These are phyloP conservation scores for Alosa sapidissima DNA, from an alignment of 2,797 vertebrate species.

Conservation along the genomic window DNA sequence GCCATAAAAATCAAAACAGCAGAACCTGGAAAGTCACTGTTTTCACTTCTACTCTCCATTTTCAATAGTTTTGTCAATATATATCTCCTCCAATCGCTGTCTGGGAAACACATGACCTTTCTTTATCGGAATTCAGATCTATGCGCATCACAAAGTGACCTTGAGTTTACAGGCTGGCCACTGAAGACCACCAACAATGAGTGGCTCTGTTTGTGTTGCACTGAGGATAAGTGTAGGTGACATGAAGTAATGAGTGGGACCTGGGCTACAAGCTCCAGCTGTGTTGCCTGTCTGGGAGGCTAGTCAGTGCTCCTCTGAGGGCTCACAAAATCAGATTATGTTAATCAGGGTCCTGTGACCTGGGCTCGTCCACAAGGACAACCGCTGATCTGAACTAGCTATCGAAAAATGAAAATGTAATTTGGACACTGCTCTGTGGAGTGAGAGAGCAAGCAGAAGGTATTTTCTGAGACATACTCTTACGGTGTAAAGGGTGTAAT, in stretches of 20 bases:
- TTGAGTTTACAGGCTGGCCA: background rate
- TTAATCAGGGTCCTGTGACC: constrained; percentile 45
- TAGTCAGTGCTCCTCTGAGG: constrained; percentile 18
- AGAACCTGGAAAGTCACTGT: background rate
- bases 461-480: background rate
- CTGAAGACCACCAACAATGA: constrained; percentile 11
- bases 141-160: constrained; percentile 29
- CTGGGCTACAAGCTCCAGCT: constrained; percentile 31
- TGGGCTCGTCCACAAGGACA: background rate
- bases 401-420: background rate
- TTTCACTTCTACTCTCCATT: background rate
- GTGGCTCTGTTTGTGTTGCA: constrained; percentile 29
- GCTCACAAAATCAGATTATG: constrained; percentile 38
- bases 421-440: background rate
- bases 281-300: constrained; percentile 12
- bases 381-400: background rate
- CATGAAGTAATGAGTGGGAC: constrained; percentile 41
- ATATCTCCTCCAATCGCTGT: background rate
- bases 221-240: constrained; percentile 50
- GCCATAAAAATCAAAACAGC: constrained; percentile 4
- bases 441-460: background rate
- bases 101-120: constrained; percentile 1
- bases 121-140: background rate
- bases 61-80: background rate
- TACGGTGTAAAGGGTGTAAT: background rate